Conservation (phyloP, 2,797 vertebrate species). For the Cossypha heuglini region DNA sequence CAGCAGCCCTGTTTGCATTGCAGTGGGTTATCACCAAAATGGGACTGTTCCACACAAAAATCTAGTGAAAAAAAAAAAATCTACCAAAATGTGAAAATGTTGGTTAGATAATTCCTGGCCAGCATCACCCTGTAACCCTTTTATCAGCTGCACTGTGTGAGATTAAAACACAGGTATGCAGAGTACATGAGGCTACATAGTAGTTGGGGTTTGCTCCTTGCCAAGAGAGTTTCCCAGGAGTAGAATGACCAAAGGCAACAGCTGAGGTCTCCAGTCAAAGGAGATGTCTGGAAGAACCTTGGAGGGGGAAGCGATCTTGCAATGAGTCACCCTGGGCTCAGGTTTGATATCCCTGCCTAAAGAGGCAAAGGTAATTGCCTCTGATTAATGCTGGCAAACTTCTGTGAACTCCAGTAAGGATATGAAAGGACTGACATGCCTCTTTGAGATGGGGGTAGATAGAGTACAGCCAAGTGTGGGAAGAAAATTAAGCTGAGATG, state of each 20-base stretch:
- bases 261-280: constrained; percentile 5
- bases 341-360: constrained; percentile 33
- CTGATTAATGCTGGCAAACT: constrained; percentile 51
- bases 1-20: neutral
- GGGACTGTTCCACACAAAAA: neutral
- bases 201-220: neutral
- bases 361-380: constrained; percentile 43
- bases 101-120: neutral
- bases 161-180: neutral
- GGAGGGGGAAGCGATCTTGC: neutral
- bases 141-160: neutral
- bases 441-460: constrained; percentile 53
- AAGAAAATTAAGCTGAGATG: constrained; percentile 53
- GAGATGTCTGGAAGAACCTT: constrained; percentile 24
- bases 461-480: constrained; percentile 51
- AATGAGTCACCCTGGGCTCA: neutral
- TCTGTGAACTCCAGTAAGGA: constrained; percentile 45
- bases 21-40: neutral
- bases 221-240: constrained; percentile 21
- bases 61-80: neutral
- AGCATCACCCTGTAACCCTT: neutral
- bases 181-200: neutral
- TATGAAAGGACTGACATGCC: constrained; percentile 49
- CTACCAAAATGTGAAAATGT: neutral
- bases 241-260: constrained; percentile 15